Evolutionary conservation across 2,113 vertebrate genomes (phyloP).

Genomic region (Ochotona princeps): DNA sequence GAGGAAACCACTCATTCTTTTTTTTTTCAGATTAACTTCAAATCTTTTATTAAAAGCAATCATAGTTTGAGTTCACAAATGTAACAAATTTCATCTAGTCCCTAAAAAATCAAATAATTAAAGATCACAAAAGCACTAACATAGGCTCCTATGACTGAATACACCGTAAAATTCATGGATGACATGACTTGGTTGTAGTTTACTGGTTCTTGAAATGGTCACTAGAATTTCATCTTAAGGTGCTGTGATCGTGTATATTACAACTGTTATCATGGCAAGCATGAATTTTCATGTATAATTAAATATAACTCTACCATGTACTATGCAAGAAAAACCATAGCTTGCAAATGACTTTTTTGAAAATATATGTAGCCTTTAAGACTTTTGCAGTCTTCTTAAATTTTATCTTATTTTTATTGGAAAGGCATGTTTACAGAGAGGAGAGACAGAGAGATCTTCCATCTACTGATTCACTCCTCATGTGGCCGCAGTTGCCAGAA

Average conservation of each 20-base stretch:
- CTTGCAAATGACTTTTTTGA: neutral
- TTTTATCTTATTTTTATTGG: neutral
- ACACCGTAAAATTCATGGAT: constrained; percentile 34
- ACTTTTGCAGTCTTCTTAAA: neutral
- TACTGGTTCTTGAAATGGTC: constrained; percentile 20
- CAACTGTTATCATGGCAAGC: neutral
- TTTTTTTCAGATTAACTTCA: constrained; percentile 15
- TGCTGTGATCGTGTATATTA: neutral
- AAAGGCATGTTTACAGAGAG: too few relatives aligned
- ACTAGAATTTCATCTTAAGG: neutral
- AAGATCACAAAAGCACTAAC: constrained; percentile 37
- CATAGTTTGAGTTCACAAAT: constrained; percentile 13
- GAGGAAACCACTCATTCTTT: neutral
- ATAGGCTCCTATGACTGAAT: constrained; percentile 38
- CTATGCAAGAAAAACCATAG: neutral
- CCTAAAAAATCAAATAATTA: constrained; percentile 66
- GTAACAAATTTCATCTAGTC: constrained; percentile 49
- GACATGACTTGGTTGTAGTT: neutral
- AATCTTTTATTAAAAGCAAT: constrained; percentile 21
- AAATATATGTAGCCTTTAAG: neutral
- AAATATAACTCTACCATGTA: neutral
- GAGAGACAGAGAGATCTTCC: too few relatives aligned
- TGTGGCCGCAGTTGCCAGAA: too few relatives aligned
- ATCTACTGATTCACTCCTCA: too few relatives aligned
- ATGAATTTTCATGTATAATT: neutral